phyloP scores from a whole-genome alignment of 2,797 vertebrate genomes.

The Ceryle rudis region DNA sequence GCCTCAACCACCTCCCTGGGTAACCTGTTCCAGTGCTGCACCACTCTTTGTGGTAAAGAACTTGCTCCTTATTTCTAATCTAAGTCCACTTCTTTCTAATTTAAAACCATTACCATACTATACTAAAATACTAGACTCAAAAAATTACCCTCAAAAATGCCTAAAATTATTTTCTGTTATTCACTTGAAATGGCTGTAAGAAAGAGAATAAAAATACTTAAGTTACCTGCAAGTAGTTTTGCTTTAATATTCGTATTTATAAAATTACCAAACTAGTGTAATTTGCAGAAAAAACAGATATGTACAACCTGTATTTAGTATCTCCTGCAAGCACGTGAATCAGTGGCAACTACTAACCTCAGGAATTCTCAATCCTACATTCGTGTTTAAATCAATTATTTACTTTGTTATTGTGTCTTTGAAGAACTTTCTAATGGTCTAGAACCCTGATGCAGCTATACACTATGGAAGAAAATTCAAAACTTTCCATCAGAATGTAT shows the following conservation, averaged over 20 bases:
- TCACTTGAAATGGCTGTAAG: neutral
- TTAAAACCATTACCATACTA: too few relatives aligned
- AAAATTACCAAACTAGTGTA: neutral
- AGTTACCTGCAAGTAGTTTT: neutral
- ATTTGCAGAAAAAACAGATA: neutral
- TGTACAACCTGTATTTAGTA: neutral
- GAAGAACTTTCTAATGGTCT: neutral
- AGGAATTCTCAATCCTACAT: neutral
- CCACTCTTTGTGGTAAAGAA: too few relatives aligned
- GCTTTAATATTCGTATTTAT: neutral
- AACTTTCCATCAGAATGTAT: neutral
- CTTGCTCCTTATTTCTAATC: too few relatives aligned
- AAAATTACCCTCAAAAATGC: neutral
- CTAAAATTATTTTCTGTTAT: neutral
- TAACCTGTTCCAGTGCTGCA: too few relatives aligned
- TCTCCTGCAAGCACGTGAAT: neutral
- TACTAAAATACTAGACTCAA: neutral
- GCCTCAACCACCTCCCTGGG: too few relatives aligned
- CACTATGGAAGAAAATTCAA: neutral
- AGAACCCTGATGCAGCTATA: neutral
- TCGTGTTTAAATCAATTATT: neutral
- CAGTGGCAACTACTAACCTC: neutral
- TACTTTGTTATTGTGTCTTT: neutral
- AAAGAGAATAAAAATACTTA: neutral
- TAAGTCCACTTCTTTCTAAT: too few relatives aligned